Base-by-base conservation (phyloP, 1,140 invertebrate species). In the Panagrolaimus sp. region DNA sequence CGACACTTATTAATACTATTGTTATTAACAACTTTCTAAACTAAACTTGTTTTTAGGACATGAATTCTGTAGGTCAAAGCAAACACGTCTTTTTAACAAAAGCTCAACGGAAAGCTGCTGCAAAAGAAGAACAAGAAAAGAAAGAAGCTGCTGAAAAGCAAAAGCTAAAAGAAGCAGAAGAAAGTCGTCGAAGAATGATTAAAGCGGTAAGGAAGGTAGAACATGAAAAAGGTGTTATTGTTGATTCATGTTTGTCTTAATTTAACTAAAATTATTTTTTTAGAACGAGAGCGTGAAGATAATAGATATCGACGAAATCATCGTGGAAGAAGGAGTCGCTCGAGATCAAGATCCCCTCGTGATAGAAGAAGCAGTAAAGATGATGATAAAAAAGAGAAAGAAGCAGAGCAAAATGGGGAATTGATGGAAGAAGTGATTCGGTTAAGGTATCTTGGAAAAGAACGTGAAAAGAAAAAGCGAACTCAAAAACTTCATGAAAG, bases 401-500 rank as follows among this genome's bases (percentile, higher is more conserved):
- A 52, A 52, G 48, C 48, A 21, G 48, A 52, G 8, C 48, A 52
- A 24, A 52, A 52, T n/a, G 48, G 26, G 14, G n/a, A 24, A n/a
- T 24, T 52, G 7, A 52, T 4, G 48, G 17, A n/a, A 24, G 48
- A 52, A 12, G 48, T 24, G n/a, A 10, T 52, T 12, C 48, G 48
- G 7, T 52, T 24, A 8, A n/a, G 48, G 17, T 52, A 52, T 14
- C 48, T 52, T 24, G 48, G 48, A 4, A 52, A 52, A 14, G 48
- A 52, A 52, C 17, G 26, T n/a, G 48, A 52, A 24, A 52, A 52
- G 48, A 52, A 52, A 24, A 52, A 52, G 48, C 48, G 48, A 8
- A 21, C 48, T 1, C 48, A 24, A 52, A 52, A 52, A 24, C 85
- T 98, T 4, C 98, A 98, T 86, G 96, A 99, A 82, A 86, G 95